Base-by-base conservation (phyloP, 2,888 invertebrate genomes). In the Microchrysa polita region DNA sequence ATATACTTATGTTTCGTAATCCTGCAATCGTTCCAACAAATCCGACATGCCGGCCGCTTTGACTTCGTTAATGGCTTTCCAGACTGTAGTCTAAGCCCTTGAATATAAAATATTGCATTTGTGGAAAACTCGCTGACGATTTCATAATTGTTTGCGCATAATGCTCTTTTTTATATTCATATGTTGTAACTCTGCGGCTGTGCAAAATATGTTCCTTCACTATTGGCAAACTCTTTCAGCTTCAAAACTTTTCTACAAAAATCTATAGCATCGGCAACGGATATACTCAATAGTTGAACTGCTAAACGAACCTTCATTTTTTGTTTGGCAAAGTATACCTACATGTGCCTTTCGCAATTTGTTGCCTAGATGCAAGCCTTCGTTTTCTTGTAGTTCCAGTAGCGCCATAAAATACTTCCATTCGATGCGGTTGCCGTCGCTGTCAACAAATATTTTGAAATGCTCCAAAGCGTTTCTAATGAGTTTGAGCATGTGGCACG, bases 251-350 rank as follows among this genome's bases (percentile, higher is more conserved):
- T 7, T 5, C 27, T 2, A 34, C 27, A 34, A 34, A 34, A 34
- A 34, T 34, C 27, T 2, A 34, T 34, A 7, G 27, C 27, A 34
- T 34, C 7, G 27, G 27, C 27, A 5, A 34, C 27, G 7, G 27
- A 34, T 34, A 5, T 60, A 16, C 61, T 72, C 5, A 61, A 23
- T 4, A 52, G 14, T 71, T 74, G 72, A 23, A 67, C 60, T 1
- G 73, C 74, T 5, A 34, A 7, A 2, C 7, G 2, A 2, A 73
- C 75, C 20, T 73, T 75, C 67, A 75, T 75, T 63, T 75, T 73
- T 34, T 75, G 23, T 27, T 14, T 14, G 73, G 60, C 42, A 67
- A 73, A 42, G 67, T 53, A 59, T 73, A 69, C 7, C 55, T 44
- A 34, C n/a, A n/a, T n/a, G n/a, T n/a, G n/a, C 27, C 42, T 59